Evolutionary conservation across 2,113 vertebrate species (phyloP).

Genomic region (Peromyscus californicus): DNA sequence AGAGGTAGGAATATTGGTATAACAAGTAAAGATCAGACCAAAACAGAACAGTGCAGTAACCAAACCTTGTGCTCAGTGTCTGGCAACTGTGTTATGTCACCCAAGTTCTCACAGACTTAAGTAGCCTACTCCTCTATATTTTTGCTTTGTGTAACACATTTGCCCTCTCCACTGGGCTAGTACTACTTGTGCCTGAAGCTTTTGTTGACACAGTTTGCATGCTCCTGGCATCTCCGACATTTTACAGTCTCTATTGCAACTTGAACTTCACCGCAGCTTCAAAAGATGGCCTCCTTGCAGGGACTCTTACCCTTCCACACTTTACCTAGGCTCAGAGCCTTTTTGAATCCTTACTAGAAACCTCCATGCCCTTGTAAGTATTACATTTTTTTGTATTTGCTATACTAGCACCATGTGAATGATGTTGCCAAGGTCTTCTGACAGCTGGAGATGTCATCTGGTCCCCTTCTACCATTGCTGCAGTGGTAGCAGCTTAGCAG

Average conservation of each 20-base stretch:
- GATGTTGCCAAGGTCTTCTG: not conserved
- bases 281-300: not conserved
- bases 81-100: not conserved
- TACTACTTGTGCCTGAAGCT: not conserved
- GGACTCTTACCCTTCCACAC: not conserved
- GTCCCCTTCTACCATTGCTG: not conserved
- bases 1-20: not conserved
- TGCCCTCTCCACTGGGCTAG: not conserved
- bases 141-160: not conserved
- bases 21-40: not conserved
- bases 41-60: not conserved
- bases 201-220: not conserved
- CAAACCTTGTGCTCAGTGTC: not conserved
- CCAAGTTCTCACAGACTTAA: not conserved
- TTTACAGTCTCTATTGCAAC: not conserved
- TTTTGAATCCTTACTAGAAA: not conserved
- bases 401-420: not conserved
- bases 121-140: not conserved
- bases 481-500: too few relatives aligned
- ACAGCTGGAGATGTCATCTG: not conserved
- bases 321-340: not conserved
- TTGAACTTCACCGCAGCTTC: not conserved
- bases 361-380: not conserved
- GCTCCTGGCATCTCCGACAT: not conserved
- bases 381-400: not conserved